Conservation (phyloP, 2,113 vertebrate genomes). For the Heloderma charlesbogerti region DNA sequence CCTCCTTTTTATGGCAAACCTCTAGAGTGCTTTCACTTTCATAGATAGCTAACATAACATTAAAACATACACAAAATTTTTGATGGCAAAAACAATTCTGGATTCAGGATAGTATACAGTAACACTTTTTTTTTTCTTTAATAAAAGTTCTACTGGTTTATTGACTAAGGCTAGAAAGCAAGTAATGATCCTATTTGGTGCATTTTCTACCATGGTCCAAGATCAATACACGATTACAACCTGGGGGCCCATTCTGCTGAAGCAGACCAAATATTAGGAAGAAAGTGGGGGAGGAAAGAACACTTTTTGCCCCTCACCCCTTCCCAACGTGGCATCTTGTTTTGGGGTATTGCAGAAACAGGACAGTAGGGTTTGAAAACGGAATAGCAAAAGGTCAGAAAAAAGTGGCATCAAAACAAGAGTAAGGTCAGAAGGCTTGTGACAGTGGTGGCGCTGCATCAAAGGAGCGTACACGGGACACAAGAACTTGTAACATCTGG, state of each 20-base stretch:
- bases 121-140: constrained; percentile 58
- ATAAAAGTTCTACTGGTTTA: constrained; percentile 75
- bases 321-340: constrained; percentile 53
- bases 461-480: constrained; percentile 68
- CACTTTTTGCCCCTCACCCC: constrained; percentile 63
- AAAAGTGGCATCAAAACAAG: constrained; percentile 65
- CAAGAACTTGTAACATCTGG: constrained; percentile 69
- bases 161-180: constrained; percentile 80
- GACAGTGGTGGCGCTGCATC: constrained; percentile 71
- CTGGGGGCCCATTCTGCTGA: constrained; percentile 61
- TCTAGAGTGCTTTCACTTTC: constrained; percentile 70
- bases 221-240: constrained; percentile 64
- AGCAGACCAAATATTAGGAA: constrained; percentile 49
- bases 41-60: constrained; percentile 66
- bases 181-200: constrained; percentile 76
- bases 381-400: constrained; percentile 64
- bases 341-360: constrained; percentile 69
- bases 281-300: neutral
- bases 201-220: constrained; percentile 69
- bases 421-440: constrained; percentile 72
- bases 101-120: constrained; percentile 70
- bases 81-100: constrained; percentile 67
- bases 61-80: constrained; percentile 69
- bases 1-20: constrained; percentile 58
- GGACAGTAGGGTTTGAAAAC: constrained; percentile 66